A percentile compares a stretch with the other conserved stretches of the same genome.
phyloP scores from a whole-genome alignment of 2,113 vertebrate genomes.

The Engraulis encrasicolus region DNA sequence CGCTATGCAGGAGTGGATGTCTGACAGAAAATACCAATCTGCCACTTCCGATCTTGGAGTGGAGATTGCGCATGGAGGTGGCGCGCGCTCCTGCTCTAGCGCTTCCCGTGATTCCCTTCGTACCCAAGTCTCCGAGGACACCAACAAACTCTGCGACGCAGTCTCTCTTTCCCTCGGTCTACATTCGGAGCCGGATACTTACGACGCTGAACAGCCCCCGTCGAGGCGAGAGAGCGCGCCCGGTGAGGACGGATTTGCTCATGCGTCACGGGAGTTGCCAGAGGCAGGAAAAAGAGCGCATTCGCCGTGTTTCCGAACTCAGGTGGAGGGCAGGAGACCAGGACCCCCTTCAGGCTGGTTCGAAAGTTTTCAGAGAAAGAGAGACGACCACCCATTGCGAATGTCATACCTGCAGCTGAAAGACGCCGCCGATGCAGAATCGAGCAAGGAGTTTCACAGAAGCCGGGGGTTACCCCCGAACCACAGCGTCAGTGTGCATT shows the following conservation, averaged over 20 bases:
- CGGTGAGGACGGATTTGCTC: not conserved
- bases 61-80: not conserved
- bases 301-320: not conserved
- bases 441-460: not conserved
- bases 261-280: not conserved
- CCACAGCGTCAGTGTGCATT: not conserved
- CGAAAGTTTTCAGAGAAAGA: not conserved
- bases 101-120: slow-evolving; percentile 45
- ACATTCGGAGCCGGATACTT: slow-evolving; percentile 66
- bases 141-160: slow-evolving; percentile 82
- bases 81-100: not conserved
- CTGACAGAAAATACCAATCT: not conserved
- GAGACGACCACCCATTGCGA: not conserved
- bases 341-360: not conserved
- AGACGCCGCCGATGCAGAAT: not conserved
- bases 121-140: slow-evolving; percentile 72
- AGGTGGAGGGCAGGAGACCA: not conserved
- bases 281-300: not conserved
- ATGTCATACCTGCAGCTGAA: not conserved
- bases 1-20: not conserved
- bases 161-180: slow-evolving; percentile 86
- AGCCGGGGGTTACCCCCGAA: not conserved
- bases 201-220: slow-evolving; percentile 60
- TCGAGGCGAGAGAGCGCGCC: slow-evolving; percentile 55
- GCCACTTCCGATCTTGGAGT: not conserved